Evolutionary conservation across 1,140 invertebrate species (phyloP).

Genomic region (Tachypleus tridentatus): DNA sequence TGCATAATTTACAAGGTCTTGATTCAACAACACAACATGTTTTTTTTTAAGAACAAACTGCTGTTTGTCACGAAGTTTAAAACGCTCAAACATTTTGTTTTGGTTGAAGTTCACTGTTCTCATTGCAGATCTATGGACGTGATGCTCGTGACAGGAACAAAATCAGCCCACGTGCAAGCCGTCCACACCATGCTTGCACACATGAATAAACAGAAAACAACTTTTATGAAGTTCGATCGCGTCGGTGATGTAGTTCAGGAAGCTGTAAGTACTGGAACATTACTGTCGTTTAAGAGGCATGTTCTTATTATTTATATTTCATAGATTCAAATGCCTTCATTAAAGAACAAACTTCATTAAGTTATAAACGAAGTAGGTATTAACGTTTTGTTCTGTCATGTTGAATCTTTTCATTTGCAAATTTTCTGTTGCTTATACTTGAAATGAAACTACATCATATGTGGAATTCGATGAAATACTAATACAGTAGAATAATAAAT

Average conservation of each 20-base stretch:
- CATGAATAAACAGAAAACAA: conserved; percentile 64
- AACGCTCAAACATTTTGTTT: neutral
- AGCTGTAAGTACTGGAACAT: conserved; percentile 31
- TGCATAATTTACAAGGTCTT: too few relatives aligned
- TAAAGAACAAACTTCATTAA: too few relatives aligned
- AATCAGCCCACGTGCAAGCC: conserved; percentile 61
- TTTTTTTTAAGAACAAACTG: neutral
- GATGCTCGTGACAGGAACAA: conserved; percentile 64
- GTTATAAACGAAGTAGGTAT: too few relatives aligned
- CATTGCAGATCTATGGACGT: conserved; percentile 54
- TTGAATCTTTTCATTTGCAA: too few relatives aligned
- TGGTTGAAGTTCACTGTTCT: neutral
- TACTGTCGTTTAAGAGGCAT: neutral
- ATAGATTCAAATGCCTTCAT: too few relatives aligned
- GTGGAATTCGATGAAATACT: too few relatives aligned
- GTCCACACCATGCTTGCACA: conserved; percentile 53
- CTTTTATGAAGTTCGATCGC: conserved; percentile 65
- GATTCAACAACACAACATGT: too few relatives aligned
- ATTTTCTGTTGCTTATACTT: too few relatives aligned
- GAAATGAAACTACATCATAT: too few relatives aligned
- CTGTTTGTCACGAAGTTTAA: neutral
- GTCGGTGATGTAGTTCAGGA: conserved; percentile 67
- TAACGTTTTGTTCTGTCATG: too few relatives aligned
- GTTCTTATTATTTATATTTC: neutral
- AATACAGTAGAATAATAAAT: too few relatives aligned